Evolutionary conservation across 2,113 vertebrate genomes (phyloP), one percentile per base, ranked within the genome.

Genomic region (Collichthys lucidus): DNA sequence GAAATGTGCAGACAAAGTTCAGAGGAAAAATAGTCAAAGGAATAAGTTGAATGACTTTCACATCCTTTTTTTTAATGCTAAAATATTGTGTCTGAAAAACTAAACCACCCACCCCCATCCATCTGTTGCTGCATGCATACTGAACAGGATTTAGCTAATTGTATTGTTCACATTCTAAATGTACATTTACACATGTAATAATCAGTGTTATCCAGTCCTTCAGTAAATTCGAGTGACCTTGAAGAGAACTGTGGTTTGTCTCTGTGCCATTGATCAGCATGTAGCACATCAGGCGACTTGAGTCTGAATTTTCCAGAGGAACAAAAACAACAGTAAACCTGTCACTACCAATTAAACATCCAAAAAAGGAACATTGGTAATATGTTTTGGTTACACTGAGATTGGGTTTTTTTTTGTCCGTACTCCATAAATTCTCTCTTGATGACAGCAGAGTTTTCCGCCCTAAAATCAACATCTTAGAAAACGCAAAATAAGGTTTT

Each of bases 41-140:
- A 68, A 14, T 0, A 29, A 50, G 4, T 20, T 15, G 15, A 71
- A 57, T 17, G n/a, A 44, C 74, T 35, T 74, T 53, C 3, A 11
- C 40, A 60, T 26, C 1, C 46, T 56, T 68, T 22, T 47, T 16
- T 77, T 20, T 26, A 2, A 2, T 76, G 40, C 60, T 44, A 26
- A 79, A 61, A 61, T 47, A 14, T 60, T 49, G 16, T 20, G 50
- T 68, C 19, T 50, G 26, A 40, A 69, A 67, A 59, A 56, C 11
- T 3, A 15, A 50, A 2, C 59, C 31, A 5, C 65, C 70, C 65
- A 71, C 80, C 31, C 31, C 44, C 42, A 20, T 14, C 77, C 74
- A 81, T 87, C 74, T 78, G 86, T 57, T 52, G 22, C 55, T 61
- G 5, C 46, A 29, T 19, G 15, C 31, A 46, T 3, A 35, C 42